Evolutionary conservation across 2,113 vertebrate species (phyloP), one percentile per base, ranked within the genome.

Genomic region (Podilymbus podiceps): DNA sequence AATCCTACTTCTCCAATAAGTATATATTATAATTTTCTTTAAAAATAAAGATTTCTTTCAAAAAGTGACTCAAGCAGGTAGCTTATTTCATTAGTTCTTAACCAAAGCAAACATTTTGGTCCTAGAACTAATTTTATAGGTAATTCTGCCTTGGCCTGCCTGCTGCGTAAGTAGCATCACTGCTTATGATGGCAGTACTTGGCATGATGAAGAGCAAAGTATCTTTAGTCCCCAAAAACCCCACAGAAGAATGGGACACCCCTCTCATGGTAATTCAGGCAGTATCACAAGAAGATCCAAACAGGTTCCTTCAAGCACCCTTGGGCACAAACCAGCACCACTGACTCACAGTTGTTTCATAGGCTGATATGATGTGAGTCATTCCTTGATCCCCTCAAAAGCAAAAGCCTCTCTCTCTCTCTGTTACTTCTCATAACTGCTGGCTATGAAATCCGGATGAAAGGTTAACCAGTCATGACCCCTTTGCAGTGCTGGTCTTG

Each of bases 191-290:
- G 17, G 27, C 27, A 80, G 46, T 5, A 38, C 14, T 73, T 14
- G 8, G 47, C 56, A 78, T 0, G 3, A 79, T 6, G 17, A 91
- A 63, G 10, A 5, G 13, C 9, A 21, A 53, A 92, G 35, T 19
- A 11, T 28, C 53, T 64, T 66, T 50, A 77, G 53, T 11, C 40
- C 30, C 42, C 4, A 2, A 82, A 75, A 83, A 55, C 1, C 21
- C 18, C 31, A 46, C 20, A 47, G 23, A 66, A 15, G 38, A 88
- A 72, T 0, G 0, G 7, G 30, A 42, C 25, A 86, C 5, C 23
- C 14, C 15, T 33, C 59, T 82, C 50, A 38, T 0, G 0, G 21
- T 55, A 72, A 81, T 18, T 71, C 12, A 79, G 38, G 35, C 72
- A 77, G 52, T 20, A 67, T 8, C 35, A 82, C n/a, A 68, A 20